Base-by-base conservation (phyloP, 2,113 vertebrate species). In the Alaudala cheleensis region DNA sequence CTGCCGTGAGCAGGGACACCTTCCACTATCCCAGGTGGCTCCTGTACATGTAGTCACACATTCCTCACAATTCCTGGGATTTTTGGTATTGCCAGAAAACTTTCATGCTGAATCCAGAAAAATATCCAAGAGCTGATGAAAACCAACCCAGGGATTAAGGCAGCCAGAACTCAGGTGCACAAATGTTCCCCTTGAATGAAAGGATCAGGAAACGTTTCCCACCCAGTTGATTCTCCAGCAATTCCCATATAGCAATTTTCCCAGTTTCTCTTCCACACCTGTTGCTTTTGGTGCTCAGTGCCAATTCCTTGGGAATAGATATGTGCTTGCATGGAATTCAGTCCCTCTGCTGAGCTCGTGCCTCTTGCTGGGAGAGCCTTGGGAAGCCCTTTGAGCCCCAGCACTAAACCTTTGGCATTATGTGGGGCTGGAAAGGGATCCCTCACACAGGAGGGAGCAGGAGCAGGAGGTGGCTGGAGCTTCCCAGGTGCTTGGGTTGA, bases 321-420 rank as follows among this genome's bases (percentile, higher is more conserved):
- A 14, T 13, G 33, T 58, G 34, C 56, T 89, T 81, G 31, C 14
- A 4, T 69, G 60, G 62, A 57, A 56, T 54, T 53, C 42, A 79
- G 19, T 19, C 13, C 28, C 40, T 67, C 28, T 14, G 0, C 15
- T 33, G 79, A 62, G 53, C 24, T 73, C 9, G 14, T 53, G 28
- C 28, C 76, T 13, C 53, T 69, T 47, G 28, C 42, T 81, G 60
- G 15, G 39, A 78, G 31, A 60, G 69, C 47, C 22, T 78, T 66
- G 54, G 60, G 31, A 70, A 84, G 17, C 7, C 24, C 14, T 34
- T 60, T 26, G 21, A 61, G 40, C 81, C 40, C 26, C 18, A 81
- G 60, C 40, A 49, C 44, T n/a, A 4, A 42, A 23, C 4, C 19
- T 76, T 4, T n/a, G 47, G 40, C 2, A 0, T 28, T n/a, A 0